Evolutionary conservation across 2,888 invertebrate genomes (phyloP).

Genomic region (Meiosimyza decipiens): DNA sequence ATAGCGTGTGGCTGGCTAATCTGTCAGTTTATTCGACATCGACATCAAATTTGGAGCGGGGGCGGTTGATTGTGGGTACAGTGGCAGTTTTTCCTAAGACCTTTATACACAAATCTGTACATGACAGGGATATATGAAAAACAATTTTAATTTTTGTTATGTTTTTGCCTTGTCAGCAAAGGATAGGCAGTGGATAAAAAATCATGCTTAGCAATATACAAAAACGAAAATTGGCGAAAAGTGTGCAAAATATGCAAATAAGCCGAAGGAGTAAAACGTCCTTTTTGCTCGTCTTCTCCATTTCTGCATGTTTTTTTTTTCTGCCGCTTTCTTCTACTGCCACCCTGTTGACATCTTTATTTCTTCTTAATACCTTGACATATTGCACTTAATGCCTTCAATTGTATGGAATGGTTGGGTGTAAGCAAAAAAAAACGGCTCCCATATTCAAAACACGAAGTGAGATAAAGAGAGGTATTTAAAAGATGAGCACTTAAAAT

Average conservation of each 20-base stretch:
- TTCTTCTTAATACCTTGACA: background rate
- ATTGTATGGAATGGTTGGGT: background rate
- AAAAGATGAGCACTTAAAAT: no score
- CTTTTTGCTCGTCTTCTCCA: background rate
- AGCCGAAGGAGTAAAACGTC: background rate
- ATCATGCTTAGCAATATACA: background rate
- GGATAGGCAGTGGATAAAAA: background rate
- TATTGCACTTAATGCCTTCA: slow-evolving; percentile 1
- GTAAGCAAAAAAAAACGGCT: background rate
- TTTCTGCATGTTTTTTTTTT: background rate
- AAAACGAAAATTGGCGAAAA: background rate
- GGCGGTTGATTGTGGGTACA: background rate
- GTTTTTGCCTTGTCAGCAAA: background rate
- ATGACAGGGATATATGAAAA: slow-evolving; percentile 1
- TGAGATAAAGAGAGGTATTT: no score
- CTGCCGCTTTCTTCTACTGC: background rate
- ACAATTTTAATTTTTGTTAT: background rate
- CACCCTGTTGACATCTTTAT: background rate
- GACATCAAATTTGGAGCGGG: background rate
- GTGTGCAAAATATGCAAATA: slow-evolving; percentile 13
- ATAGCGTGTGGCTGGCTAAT: background rate
- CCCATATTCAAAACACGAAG: no score
- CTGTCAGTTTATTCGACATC: background rate
- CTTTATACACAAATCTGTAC: background rate
- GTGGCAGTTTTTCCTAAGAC: background rate